Percentiles rank a stretch among this genome's conserved stretches.
Conservation (phyloP, 2,113 vertebrate genomes). For the Rhea americana region DNA sequence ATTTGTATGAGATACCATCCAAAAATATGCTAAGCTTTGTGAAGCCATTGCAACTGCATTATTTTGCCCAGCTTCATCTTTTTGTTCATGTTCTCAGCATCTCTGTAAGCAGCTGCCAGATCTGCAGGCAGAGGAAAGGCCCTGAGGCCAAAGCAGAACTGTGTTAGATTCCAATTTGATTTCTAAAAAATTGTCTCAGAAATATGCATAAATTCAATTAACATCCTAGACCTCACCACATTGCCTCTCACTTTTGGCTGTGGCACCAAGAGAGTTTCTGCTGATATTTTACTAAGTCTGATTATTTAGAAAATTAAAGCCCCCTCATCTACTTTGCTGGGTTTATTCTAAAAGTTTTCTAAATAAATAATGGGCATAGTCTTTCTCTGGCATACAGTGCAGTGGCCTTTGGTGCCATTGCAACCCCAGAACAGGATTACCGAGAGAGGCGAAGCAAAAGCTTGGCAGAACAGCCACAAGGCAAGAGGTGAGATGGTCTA, state of each 20-base stretch:
- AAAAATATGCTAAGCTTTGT: background rate
- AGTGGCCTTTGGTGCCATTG: background rate
- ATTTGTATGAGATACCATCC: background rate
- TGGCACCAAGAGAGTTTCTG: background rate
- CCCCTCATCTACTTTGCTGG: background rate
- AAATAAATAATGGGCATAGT: background rate
- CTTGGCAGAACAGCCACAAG: background rate
- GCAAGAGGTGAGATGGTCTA: rapidly evolving
- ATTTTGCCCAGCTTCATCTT: background rate
- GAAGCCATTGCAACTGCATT: background rate
- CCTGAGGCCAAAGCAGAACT: background rate
- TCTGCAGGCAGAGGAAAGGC: background rate
- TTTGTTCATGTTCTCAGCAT: constrained; percentile 26
- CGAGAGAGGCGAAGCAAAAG: background rate
- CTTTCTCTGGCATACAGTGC: background rate
- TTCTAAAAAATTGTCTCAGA: background rate
- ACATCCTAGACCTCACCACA: background rate
- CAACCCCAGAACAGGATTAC: background rate
- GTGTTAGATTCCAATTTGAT: background rate
- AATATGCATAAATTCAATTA: background rate
- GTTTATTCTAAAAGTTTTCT: background rate
- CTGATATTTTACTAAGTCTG: background rate
- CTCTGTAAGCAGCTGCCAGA: background rate
- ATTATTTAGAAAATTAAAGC: background rate
- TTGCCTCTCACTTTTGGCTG: background rate